phyloP scores from a whole-genome alignment of 2,888 invertebrate genomes.

The Megaustenia siamemsis region DNA sequence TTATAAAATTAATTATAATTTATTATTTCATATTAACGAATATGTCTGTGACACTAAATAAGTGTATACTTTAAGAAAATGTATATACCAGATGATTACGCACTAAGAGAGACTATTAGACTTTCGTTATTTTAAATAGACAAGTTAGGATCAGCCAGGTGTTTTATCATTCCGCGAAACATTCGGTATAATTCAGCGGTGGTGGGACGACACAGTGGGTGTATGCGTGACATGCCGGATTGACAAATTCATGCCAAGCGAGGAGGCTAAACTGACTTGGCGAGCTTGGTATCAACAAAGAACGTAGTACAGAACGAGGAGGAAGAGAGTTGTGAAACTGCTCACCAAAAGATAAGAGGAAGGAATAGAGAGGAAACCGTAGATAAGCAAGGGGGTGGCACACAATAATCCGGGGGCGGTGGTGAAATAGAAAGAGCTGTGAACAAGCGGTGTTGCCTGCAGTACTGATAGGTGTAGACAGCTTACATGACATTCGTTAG shows the following conservation, averaged over 20 bases:
- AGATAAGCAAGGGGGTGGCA: conserved; percentile 12
- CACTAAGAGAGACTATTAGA: too few species aligned
- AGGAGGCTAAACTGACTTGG: not conserved
- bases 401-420: conserved; percentile 18
- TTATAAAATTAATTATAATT: too few species aligned
- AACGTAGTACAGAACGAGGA: not conserved
- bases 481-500: not conserved
- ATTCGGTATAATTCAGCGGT: too few species aligned
- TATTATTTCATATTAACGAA: too few species aligned
- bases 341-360: not conserved
- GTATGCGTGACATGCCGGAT: not conserved
- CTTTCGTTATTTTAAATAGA: too few species aligned
- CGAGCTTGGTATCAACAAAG: not conserved
- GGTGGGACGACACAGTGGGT: not conserved
- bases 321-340: not conserved
- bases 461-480: conserved; percentile 5
- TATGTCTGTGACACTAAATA: too few species aligned
- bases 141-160: too few species aligned
- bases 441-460: not conserved
- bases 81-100: too few species aligned
- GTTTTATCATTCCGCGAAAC: too few species aligned
- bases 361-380: not conserved
- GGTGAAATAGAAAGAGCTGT: conserved; percentile 15
- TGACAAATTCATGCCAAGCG: conserved; percentile 1
- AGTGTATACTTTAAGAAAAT: too few species aligned